Evolutionary conservation across 2,888 invertebrate genomes (phyloP).

Genomic region (Ditula angustiorana): DNA sequence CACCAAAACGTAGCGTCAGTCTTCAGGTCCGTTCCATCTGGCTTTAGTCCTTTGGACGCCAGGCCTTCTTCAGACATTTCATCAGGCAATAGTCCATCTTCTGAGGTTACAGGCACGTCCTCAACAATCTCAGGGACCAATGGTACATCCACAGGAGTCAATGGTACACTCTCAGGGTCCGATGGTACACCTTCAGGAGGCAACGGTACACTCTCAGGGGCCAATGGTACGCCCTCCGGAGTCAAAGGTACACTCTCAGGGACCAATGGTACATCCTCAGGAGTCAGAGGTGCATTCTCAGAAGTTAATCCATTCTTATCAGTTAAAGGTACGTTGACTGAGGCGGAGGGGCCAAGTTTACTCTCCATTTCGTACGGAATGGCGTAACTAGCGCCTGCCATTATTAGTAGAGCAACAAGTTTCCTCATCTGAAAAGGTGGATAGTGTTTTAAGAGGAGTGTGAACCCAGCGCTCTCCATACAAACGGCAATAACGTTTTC

Average conservation of each 20-base stretch:
- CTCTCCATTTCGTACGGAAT: background rate
- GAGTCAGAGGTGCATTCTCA: background rate
- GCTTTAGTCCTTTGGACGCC: background rate
- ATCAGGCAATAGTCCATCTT: background rate
- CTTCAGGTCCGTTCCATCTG: conserved; percentile 12
- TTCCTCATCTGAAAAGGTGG: conserved; percentile 16
- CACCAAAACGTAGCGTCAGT: conserved; percentile 34
- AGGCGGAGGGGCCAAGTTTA: background rate
- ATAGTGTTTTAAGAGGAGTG: background rate
- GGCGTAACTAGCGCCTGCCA: conserved; percentile 14
- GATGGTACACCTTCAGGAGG: background rate
- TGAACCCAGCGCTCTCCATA: no score
- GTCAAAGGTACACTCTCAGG: background rate
- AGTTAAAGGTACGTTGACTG: background rate
- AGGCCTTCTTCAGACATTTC: background rate
- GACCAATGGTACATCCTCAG: background rate
- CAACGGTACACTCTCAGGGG: background rate
- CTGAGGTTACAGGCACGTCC: no score
- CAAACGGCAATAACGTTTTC: no score
- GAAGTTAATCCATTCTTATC: no score
- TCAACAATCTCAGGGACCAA: background rate
- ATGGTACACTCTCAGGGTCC: background rate
- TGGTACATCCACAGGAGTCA: background rate
- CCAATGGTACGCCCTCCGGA: background rate
- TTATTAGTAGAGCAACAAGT: background rate